phyloP scores from a whole-genome alignment of 2,113 vertebrate genomes.

The Clarias batrachus region DNA sequence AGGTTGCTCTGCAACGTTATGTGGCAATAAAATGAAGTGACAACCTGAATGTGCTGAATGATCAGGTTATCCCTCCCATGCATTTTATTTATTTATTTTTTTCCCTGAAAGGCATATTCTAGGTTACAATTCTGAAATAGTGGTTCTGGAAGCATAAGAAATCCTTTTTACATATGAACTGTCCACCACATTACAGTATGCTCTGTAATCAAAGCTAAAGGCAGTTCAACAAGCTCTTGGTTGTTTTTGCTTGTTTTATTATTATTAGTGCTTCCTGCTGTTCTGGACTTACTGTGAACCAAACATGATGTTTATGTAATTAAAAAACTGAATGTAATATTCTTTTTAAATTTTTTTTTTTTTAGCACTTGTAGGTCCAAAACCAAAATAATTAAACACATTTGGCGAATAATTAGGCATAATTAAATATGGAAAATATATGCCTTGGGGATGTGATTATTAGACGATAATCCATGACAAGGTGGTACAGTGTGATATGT shows the following conservation, averaged over 20 bases:
- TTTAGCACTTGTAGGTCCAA: neutral
- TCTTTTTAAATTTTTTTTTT: neutral
- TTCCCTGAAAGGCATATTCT: too few relatives aligned
- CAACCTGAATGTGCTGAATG: too few relatives aligned
- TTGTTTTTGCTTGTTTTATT: neutral
- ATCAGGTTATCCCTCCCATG: too few relatives aligned
- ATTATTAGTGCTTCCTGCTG: neutral
- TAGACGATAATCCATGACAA: neutral
- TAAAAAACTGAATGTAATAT: conserved; percentile 42
- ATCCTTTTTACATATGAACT: too few relatives aligned
- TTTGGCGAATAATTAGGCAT: neutral
- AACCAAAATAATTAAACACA: neutral
- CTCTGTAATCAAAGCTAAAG: neutral
- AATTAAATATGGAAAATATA: neutral
- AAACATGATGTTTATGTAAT: conserved; percentile 54
- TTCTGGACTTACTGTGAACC: neutral
- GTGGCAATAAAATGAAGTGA: too few relatives aligned
- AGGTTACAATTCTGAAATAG: too few relatives aligned
- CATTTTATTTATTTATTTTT: too few relatives aligned
- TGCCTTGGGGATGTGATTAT: neutral
- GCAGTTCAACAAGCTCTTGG: neutral
- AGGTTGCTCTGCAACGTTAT: too few relatives aligned
- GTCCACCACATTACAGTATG: too few relatives aligned
- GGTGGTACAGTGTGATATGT: neutral
- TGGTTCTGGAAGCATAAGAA: too few relatives aligned